Conservation (phyloP, 2,113 vertebrate genomes). For the Cololabis saira region DNA sequence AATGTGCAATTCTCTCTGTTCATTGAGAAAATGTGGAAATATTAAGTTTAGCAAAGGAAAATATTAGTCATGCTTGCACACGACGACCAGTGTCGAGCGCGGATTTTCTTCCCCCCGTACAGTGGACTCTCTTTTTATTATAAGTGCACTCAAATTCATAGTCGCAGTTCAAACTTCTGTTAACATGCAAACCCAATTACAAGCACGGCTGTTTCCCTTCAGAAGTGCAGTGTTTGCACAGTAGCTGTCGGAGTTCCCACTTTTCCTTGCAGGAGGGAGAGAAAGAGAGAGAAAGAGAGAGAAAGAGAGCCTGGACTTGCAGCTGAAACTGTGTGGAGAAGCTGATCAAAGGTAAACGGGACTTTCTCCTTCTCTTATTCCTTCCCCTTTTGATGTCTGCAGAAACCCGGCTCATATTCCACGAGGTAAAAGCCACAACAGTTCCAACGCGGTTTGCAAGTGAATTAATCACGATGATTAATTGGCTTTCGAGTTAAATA, state of each 20-base stretch:
- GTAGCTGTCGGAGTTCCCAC: constrained; percentile 12
- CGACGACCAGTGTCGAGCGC: constrained; percentile 7
- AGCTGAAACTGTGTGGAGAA: constrained; percentile 51
- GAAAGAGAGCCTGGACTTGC: constrained; percentile 16
- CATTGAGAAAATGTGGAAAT: constrained; percentile 31
- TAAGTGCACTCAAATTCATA: constrained; percentile 52
- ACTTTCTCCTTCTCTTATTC: constrained; percentile 29
- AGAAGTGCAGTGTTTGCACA: constrained; percentile 24
- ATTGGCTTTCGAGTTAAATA: constrained; percentile 85
- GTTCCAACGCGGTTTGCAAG: constrained; percentile 82
- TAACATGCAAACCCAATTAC: constrained; percentile 57
- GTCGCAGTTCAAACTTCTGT: constrained; percentile 53
- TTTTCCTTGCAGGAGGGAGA: constrained; percentile 16
- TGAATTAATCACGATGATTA: constrained; percentile 87
- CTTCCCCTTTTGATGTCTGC: constrained; percentile 47
- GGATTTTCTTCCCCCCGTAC: constrained; percentile 3
- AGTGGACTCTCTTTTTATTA: constrained; percentile 41
- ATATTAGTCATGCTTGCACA: constrained; percentile 34
- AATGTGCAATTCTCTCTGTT: constrained; percentile 43
- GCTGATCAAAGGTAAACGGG: constrained; percentile 51
- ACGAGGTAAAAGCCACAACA: constrained; percentile 77
- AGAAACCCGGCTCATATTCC: constrained; percentile 45
- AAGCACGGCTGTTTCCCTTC: constrained; percentile 12
- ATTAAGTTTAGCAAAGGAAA: constrained; percentile 51
- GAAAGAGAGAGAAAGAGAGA: too few species aligned